phyloP scores from a whole-genome alignment of 2,113 vertebrate genomes.

The Empidonax traillii region DNA sequence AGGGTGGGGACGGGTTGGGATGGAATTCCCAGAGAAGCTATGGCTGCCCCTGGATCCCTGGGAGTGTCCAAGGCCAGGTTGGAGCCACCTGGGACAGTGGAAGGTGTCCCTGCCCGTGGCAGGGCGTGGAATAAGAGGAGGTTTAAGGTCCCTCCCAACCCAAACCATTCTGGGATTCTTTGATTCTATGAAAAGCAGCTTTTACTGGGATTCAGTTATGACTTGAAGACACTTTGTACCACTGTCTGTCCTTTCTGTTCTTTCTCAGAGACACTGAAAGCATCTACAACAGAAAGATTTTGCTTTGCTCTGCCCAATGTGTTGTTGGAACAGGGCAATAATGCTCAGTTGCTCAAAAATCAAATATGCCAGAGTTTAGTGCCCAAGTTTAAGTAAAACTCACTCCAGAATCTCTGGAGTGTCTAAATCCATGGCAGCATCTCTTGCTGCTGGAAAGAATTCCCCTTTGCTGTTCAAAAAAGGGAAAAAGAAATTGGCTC shows the following conservation, averaged over 20 bases:
- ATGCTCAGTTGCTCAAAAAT: neutral
- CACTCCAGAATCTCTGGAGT: neutral
- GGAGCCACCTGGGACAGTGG: accelerated
- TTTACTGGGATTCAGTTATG: neutral
- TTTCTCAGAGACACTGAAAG: neutral
- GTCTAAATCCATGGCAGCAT: too few relatives aligned
- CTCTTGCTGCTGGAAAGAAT: neutral
- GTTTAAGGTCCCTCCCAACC: too few relatives aligned
- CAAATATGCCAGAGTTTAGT: neutral
- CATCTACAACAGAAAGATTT: neutral
- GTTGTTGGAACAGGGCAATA: neutral
- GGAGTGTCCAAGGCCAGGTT: accelerated
- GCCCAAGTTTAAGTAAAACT: neutral
- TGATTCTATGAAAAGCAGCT: neutral
- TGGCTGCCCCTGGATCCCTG: neutral
- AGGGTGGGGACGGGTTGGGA: neutral
- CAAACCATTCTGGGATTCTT: neutral
- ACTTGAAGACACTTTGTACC: neutral
- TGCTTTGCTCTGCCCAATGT: accelerated
- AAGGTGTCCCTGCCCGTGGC: neutral
- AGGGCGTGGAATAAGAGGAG: neutral
- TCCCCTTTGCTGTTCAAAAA: neutral
- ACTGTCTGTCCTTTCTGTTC: neutral
- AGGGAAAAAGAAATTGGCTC: neutral
- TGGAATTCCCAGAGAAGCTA: neutral